phyloP scores from a whole-genome alignment of 2,797 vertebrate species.

The Gobionotothen gibberifrons region DNA sequence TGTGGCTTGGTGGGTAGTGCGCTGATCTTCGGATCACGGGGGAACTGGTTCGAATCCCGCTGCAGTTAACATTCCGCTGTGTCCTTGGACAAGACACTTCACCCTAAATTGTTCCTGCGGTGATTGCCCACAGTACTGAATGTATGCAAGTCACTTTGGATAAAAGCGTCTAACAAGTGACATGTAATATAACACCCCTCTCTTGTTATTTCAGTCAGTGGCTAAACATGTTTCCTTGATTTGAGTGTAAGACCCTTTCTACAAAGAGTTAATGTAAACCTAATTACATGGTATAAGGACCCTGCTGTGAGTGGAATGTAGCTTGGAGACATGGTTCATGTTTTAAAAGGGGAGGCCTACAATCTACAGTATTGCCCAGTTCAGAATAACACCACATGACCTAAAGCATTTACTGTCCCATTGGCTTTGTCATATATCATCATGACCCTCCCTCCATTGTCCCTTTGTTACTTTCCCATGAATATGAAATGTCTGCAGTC shows the following conservation, averaged over 20 bases:
- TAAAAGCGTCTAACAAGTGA: no score
- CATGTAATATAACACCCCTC: no score
- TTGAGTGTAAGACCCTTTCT: background rate
- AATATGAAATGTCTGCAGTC: background rate
- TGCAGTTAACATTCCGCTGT: no score
- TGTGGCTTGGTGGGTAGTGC: no score
- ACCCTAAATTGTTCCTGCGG: no score
- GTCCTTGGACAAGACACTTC: no score
- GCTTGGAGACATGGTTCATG: constrained; percentile 2
- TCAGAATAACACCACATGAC: background rate
- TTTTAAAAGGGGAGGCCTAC: background rate
- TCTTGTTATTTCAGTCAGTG: background rate
- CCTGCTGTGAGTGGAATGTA: constrained; percentile 50
- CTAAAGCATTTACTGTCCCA: background rate
- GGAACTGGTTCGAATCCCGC: no score
- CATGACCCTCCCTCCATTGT: background rate
- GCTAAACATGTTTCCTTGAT: no score
- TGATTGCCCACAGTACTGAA: no score
- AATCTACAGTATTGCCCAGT: constrained; percentile 6
- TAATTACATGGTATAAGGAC: constrained; percentile 31
- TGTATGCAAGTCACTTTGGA: no score
- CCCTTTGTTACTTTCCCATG: background rate
- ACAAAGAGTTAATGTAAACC: constrained; percentile 28
- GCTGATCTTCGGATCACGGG: no score
- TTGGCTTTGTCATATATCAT: background rate